Evolutionary conservation across 1,140 invertebrate species (phyloP), one percentile per base, ranked within the genome.

Genomic region (Zaprionus lachaisei): DNA sequence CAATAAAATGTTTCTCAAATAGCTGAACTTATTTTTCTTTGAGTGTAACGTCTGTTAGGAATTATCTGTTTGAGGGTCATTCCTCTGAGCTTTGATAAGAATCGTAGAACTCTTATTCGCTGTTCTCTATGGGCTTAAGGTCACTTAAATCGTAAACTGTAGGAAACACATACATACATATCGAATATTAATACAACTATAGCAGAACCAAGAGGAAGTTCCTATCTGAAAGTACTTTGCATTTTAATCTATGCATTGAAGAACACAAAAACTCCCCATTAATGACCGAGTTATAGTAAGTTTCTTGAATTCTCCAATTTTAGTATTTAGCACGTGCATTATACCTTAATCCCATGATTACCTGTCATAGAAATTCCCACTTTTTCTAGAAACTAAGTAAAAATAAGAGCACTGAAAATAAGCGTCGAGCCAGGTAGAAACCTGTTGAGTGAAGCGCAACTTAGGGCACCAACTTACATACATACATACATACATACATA

Each of bases 391-490:
- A 14, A 28, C 4, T 28, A 7, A 31, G 15, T 6, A 38, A 41
- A 37, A 66, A 58, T 57, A 47, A 49, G 38, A 47, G 49, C 44
- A 72, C 44, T 65, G 55, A 31, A 31, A 31, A 20, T 69, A 81
- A 60, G 55, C 54, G 55, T 60, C 55, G 55, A 5, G 57, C n/a
- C 54, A 37, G 41, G 31, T 61, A 61, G 71, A 87, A 87, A 87
- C 84, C 84, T 87, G 84, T 89, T 87, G 84, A 87, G 51, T 68
- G 51, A 73, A 73, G 77, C 78, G 75, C 67, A 71, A 72, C 63
- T 67, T 57, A 54, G 62, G 80, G 66, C 71, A 80, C 72, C 37
- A 38, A 38, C 37, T 1, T 38, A 38, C 37, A 38, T 14, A 37
- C 34, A 28, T 28, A 44, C 7, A 17, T 20, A 20, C 20, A 12